Base-by-base conservation (phyloP, 2,797 vertebrate species). In the Natrix natrix region DNA sequence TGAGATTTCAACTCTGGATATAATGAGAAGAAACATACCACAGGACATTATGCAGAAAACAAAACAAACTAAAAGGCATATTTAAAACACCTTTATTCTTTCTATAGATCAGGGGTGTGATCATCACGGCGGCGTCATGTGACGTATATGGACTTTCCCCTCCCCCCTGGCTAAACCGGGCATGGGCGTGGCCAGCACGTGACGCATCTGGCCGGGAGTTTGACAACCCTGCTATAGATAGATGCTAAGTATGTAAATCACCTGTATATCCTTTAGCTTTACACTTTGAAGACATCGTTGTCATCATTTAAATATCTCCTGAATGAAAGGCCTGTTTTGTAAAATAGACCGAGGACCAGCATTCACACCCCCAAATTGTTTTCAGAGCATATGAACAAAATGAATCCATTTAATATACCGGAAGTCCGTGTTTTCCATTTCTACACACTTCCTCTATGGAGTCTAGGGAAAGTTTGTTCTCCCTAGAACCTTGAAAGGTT, bases 311-410 rank as follows among this genome's bases (percentile, higher is more conserved):
- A 74, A 54, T 63, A 13, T 26, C 28, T 61, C 61, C 17, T 32
- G 37, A 59, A 8, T 88, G 52, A 28, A 92, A 86, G 90, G 94
- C 87, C 89, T 87, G 26, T 74, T 88, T 95, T 93, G 89, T 87
- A 63, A 8, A 20, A 86, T 57, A 89, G 88, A 43, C 32, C 92
- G 74, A 32, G 61, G 91, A 59, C 69, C 94, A 93, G 94, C 94
- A 28, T 0, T 37, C 24, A 26, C 78, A 52, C 54, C 56, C 43
- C 52, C 0, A 61, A 63, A 74, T n/a, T 32, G 92, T 95, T 97
- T 63, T 93, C 57, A 86, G n/a, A 90, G 5, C 52, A 86, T 22
- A 61, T 37, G 37, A 24, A 48, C 32, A 56, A 61, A 22, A 14
- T 26, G 59, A 48, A 28, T 57, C 22, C 26, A 37, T 57, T 92